Conservation (phyloP, 2,888 invertebrate species). For the Lydus trimaculatus region DNA sequence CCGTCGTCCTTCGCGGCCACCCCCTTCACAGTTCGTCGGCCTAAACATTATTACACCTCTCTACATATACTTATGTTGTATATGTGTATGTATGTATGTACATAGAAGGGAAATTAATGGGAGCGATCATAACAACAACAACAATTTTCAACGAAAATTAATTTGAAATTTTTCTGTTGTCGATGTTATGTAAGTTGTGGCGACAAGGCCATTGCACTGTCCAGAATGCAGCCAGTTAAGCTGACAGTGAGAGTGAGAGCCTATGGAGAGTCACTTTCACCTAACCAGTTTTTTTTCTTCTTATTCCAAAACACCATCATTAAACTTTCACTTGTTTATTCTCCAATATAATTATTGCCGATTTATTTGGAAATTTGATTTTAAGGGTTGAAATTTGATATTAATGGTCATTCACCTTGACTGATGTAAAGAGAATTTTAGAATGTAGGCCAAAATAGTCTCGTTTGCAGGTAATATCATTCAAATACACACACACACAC, state of each 20-base stretch:
- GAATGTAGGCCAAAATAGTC: conserved; percentile 44
- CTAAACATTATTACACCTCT: conserved; percentile 9
- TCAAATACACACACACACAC: too few relatives aligned
- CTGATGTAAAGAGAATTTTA: conserved; percentile 24
- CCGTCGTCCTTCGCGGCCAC: conserved; percentile 26
- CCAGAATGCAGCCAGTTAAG: conserved; percentile 56
- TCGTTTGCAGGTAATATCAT: conserved; percentile 27
- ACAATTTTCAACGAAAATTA: too few relatives aligned
- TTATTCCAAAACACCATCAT: neutral
- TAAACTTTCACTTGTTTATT: conserved; percentile 31
- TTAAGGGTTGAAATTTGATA: conserved; percentile 16
- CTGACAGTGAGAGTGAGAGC: conserved; percentile 38
- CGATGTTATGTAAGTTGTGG: conserved; percentile 7
- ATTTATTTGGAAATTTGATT: conserved; percentile 14
- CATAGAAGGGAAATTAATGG: neutral
- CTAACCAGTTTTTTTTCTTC: conserved; percentile 26
- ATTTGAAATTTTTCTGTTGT: conserved; percentile 28
- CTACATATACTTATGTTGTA: neutral
- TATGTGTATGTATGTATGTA: neutral
- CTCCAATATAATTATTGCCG: conserved; percentile 5
- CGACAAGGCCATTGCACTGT: conserved; percentile 34
- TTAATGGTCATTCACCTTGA: conserved; percentile 54
- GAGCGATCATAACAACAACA: neutral
- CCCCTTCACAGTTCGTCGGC: conserved; percentile 17
- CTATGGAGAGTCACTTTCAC: conserved; percentile 27